Conservation (phyloP, 2,888 invertebrate species). For the Caenorhabditis angaria region DNA sequence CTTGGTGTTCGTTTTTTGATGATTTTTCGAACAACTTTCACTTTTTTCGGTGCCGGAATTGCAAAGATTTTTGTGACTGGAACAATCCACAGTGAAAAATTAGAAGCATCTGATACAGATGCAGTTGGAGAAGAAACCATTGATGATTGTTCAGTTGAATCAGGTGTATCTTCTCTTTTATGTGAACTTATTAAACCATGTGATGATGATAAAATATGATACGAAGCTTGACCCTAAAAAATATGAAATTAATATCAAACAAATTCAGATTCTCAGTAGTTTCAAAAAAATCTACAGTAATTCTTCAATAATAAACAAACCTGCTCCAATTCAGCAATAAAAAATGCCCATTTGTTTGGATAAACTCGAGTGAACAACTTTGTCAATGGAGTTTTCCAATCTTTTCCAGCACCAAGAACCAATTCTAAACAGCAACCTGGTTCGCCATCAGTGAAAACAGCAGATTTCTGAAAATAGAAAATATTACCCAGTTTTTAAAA, state of each 20-base stretch:
- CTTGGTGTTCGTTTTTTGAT: constrained; percentile 52
- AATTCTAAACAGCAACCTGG: constrained; percentile 53
- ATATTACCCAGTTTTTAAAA: background rate
- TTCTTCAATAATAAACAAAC: constrained; percentile 12
- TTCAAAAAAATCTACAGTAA: background rate
- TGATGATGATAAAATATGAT: constrained; percentile 44
- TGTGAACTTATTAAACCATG: constrained; percentile 37
- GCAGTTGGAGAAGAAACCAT: constrained; percentile 52
- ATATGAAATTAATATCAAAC: background rate
- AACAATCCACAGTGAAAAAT: constrained; percentile 58
- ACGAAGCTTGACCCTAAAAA: constrained; percentile 49
- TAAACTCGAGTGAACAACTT: constrained; percentile 52
- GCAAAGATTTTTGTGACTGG: constrained; percentile 58
- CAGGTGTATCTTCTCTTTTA: constrained; percentile 52
- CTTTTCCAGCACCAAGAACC: constrained; percentile 51
- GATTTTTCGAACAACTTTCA: constrained; percentile 56
- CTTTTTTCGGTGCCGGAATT: constrained; percentile 56
- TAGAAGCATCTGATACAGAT: constrained; percentile 48
- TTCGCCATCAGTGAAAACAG: constrained; percentile 54
- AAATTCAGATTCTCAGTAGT: background rate
- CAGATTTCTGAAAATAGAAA: constrained; percentile 48
- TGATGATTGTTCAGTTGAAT: constrained; percentile 52
- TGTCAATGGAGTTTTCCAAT: constrained; percentile 54
- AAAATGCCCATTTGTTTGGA: constrained; percentile 59
- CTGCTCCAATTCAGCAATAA: constrained; percentile 55